These are phyloP conservation scores for Rhinatrema bivittatum DNA, from an alignment of 2,797 vertebrate genomes.

Conservation along the genomic window DNA sequence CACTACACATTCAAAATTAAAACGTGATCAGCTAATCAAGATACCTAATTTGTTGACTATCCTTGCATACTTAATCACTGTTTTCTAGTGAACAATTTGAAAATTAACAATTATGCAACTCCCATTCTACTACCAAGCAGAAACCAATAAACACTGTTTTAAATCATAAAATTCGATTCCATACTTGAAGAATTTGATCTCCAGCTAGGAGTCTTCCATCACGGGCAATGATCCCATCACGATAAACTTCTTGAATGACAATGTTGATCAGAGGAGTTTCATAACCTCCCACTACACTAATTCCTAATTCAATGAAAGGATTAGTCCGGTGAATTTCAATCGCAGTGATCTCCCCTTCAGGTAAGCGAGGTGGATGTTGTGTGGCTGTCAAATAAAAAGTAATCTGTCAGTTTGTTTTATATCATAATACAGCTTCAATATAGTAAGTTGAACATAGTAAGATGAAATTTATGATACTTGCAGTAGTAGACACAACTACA, in stretches of 20 bases:
- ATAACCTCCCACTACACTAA: slow-evolving; percentile 95
- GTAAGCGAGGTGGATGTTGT: slow-evolving; percentile 83
- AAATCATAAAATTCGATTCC: slow-evolving; percentile 23
- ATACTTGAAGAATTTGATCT: slow-evolving; percentile 94
- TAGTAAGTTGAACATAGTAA: slow-evolving; percentile 20
- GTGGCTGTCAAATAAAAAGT: slow-evolving; percentile 59
- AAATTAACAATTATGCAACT: slow-evolving; percentile 22
- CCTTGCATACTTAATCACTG: slow-evolving; percentile 36
- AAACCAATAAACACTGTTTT: too few relatives aligned
- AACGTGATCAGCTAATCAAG: too few relatives aligned
- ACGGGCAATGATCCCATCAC: slow-evolving; percentile 89
- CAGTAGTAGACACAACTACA: not conserved
- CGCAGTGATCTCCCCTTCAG: slow-evolving; percentile 94
- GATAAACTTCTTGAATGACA: slow-evolving; percentile 96
- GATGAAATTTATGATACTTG: slow-evolving; percentile 3
- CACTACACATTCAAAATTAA: too few relatives aligned
- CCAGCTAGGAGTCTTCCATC: slow-evolving; percentile 93
- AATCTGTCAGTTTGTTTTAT: slow-evolving; percentile 24
- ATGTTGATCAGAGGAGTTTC: slow-evolving; percentile 97
- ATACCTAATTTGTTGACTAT: too few relatives aligned
- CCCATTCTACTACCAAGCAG: slow-evolving; percentile 3
- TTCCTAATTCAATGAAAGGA: slow-evolving; percentile 91
- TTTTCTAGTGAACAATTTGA: slow-evolving; percentile 26
- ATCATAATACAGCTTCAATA: slow-evolving; percentile 17
- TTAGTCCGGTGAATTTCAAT: slow-evolving; percentile 93